Conservation (phyloP, 2,888 invertebrate species). For the Limnephilus lunatus region DNA sequence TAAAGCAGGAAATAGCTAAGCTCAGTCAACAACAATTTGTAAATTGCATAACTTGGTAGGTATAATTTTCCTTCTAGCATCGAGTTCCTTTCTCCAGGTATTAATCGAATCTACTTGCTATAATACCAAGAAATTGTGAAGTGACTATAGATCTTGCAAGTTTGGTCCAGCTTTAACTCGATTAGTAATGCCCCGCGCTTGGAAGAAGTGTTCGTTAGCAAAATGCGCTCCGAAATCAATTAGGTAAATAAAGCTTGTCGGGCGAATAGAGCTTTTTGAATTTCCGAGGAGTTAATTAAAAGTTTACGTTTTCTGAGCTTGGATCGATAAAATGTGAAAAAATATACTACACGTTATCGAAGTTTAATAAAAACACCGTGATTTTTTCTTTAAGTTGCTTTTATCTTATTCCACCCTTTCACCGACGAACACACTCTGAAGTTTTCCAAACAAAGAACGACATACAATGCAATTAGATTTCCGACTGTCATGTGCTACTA, state of each 20-base stretch:
- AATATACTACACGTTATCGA: background rate
- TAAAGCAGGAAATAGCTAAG: no score
- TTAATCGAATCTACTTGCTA: background rate
- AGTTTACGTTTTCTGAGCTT: background rate
- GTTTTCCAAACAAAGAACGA: background rate
- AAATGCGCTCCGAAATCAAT: background rate
- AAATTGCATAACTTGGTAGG: background rate
- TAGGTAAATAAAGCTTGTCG: background rate
- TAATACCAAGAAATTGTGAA: background rate
- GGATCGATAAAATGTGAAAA: background rate
- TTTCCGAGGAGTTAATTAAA: background rate
- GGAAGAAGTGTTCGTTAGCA: background rate
- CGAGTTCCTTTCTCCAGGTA: background rate
- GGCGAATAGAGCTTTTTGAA: background rate
- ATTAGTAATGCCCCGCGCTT: background rate
- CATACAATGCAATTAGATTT: no score
- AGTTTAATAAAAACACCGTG: no score
- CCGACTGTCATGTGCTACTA: no score
- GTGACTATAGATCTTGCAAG: background rate
- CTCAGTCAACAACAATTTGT: background rate
- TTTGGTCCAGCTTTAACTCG: background rate
- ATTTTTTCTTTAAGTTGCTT: no score
- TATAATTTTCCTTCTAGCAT: background rate
- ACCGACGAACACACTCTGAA: background rate
- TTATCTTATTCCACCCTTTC: background rate